A percentile compares a stretch with the other conserved stretches of the same genome.
These are phyloP conservation scores for Eucera pruinosa DNA, from an alignment of 2,888 invertebrate species.

Conservation along the genomic window DNA sequence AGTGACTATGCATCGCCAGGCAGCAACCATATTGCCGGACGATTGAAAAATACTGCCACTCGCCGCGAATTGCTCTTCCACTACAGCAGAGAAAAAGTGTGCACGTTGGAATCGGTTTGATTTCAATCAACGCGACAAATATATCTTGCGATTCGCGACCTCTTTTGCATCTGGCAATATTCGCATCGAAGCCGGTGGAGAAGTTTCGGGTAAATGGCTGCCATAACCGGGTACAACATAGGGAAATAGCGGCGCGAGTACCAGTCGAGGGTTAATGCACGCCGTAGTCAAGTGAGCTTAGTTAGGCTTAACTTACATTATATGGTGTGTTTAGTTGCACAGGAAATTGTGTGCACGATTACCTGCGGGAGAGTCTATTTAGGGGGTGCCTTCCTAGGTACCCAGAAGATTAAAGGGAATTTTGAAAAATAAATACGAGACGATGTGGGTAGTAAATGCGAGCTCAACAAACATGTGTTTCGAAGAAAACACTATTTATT, in stretches of 20 bases:
- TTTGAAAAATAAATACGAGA: not conserved
- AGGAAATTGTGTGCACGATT: slow-evolving; percentile 17
- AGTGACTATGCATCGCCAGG: slow-evolving; percentile 50
- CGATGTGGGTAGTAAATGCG: too few species aligned
- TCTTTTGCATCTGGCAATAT: not conserved
- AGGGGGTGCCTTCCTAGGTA: too few species aligned
- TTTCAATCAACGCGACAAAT: not conserved
- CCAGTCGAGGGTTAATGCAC: slow-evolving; percentile 30
- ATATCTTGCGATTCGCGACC: not conserved
- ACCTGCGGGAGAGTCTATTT: not conserved
- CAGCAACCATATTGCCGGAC: slow-evolving; percentile 11
- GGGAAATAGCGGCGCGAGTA: slow-evolving; percentile 6
- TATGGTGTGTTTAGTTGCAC: slow-evolving; percentile 19
- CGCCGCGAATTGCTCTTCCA: not conserved
- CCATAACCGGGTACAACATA: slow-evolving; percentile 2
- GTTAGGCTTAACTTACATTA: slow-evolving; percentile 36
- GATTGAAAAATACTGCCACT: slow-evolving; percentile 42
- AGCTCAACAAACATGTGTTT: too few species aligned
- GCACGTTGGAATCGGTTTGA: not conserved
- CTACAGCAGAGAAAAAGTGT: not conserved
- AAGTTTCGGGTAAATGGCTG: slow-evolving; percentile 17
- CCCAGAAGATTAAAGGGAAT: not conserved
- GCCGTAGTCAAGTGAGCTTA: slow-evolving; percentile 19
- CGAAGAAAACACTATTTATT: too few species aligned
- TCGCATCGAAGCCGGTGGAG: not conserved